phyloP scores from a whole-genome alignment of 2,888 invertebrate genomes.

The Papilio elwesi region DNA sequence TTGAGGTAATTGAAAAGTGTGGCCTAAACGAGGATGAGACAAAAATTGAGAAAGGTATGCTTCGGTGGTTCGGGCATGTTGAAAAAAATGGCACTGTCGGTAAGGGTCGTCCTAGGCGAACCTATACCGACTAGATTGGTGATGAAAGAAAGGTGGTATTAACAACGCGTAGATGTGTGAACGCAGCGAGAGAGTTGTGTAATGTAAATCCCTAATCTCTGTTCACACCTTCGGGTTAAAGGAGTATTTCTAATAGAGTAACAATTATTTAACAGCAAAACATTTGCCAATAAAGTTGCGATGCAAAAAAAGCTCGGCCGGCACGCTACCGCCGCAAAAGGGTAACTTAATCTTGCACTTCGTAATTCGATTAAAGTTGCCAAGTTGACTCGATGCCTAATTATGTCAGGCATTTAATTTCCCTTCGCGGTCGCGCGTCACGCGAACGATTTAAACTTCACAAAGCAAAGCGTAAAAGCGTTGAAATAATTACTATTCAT shows the following conservation, averaged over 20 bases:
- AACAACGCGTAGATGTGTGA: too few species aligned
- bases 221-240: too few species aligned
- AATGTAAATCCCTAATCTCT: too few species aligned
- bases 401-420: conserved; percentile 31
- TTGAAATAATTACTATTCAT: conserved; percentile 10
- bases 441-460: conserved; percentile 10
- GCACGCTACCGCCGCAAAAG: conserved; percentile 15
- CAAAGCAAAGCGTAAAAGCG: conserved; percentile 12
- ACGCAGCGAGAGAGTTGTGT: too few species aligned
- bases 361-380: conserved; percentile 31
- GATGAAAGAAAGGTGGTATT: too few species aligned
- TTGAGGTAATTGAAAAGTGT: too few species aligned
- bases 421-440: conserved; percentile 14
- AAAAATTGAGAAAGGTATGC: too few species aligned
- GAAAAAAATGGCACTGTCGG: too few species aligned
- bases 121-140: too few species aligned
- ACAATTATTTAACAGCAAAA: not conserved
- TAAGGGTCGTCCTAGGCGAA: too few species aligned
- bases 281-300: conserved; percentile 3
- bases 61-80: too few species aligned
- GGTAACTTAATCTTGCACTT: conserved; percentile 26
- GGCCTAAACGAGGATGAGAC: too few species aligned
- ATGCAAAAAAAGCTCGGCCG: not conserved
- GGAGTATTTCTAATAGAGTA: not conserved
- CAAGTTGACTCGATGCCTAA: conserved; percentile 31